Conservation (phyloP, 2,113 vertebrate species). For the Coptodon rendalli region DNA sequence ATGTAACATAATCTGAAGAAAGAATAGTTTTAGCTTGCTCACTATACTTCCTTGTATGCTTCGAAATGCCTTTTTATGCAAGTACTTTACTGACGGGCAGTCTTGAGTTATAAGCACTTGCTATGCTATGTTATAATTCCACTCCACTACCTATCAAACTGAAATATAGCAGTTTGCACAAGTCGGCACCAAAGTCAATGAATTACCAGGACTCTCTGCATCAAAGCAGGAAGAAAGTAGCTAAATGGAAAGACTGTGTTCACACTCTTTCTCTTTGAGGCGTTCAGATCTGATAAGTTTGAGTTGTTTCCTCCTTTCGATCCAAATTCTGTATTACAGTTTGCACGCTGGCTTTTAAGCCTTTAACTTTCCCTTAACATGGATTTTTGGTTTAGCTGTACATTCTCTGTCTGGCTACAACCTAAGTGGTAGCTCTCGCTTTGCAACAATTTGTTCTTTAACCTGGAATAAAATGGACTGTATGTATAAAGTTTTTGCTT, state of each 20-base stretch:
- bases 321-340: neutral
- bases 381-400: neutral
- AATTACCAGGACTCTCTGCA: neutral
- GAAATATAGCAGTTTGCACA: neutral
- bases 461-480: neutral
- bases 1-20: slow-evolving; percentile 8
- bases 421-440: neutral
- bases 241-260: neutral
- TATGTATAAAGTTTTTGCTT: neutral
- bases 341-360: neutral
- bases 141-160: neutral
- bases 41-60: neutral
- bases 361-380: neutral
- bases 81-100: neutral
- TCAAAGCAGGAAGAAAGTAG: neutral
- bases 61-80: neutral
- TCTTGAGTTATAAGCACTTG: neutral
- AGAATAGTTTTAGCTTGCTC: neutral
- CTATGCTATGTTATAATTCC: neutral
- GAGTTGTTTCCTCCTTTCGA: neutral
- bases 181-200: neutral
- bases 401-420: neutral
- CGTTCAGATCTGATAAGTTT: neutral
- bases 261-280: neutral
- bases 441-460: neutral